phyloP scores from a whole-genome alignment of 2,113 vertebrate genomes.

The Bubo blakistoni region DNA sequence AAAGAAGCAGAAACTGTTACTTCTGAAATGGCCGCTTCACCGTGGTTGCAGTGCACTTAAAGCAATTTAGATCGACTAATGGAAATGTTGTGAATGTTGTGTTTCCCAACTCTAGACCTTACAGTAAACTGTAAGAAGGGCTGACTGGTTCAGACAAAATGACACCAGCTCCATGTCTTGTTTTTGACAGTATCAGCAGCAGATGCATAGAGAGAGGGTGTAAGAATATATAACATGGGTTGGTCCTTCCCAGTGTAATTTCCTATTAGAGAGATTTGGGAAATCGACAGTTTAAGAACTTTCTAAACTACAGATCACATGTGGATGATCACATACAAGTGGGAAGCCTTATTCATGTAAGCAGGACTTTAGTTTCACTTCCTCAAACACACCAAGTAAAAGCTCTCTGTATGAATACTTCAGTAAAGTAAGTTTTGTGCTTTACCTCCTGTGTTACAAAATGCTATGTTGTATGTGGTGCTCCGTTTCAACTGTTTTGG shows the following conservation, averaged over 20 bases:
- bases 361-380: neutral
- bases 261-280: neutral
- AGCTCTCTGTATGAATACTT: neutral
- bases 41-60: neutral
- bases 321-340: neutral
- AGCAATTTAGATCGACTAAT: neutral
- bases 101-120: neutral
- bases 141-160: neutral
- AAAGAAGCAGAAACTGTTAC: neutral
- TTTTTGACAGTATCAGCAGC: neutral
- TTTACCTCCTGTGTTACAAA: neutral
- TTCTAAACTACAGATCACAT: neutral
- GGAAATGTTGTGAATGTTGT: neutral
- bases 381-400: neutral
- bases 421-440: neutral
- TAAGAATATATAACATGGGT: neutral
- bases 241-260: neutral
- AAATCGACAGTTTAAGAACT: neutral
- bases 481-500: neutral
- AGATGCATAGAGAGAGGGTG: neutral
- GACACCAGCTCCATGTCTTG: neutral
- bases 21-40: neutral
- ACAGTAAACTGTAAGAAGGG: neutral
- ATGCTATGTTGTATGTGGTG: neutral
- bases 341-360: neutral